Conservation (phyloP, 2,888 invertebrate genomes). For the Cheilosia grossa region DNA sequence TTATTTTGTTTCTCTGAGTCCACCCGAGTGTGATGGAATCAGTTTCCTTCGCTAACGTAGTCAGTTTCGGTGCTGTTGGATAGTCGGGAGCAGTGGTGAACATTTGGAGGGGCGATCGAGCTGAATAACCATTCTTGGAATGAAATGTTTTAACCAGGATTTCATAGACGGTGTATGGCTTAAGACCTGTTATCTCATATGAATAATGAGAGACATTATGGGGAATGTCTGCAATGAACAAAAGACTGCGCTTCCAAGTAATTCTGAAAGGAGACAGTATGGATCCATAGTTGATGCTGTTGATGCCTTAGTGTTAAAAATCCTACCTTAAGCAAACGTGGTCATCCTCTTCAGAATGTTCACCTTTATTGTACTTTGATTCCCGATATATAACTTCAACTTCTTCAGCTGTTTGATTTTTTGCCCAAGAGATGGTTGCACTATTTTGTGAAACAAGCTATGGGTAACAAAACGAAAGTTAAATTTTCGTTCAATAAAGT, state of each 20-base stretch:
- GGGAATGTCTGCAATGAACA: conserved; percentile 76
- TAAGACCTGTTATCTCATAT: conserved; percentile 83
- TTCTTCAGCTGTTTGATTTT: conserved; percentile 77
- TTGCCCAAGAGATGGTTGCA: conserved; percentile 78
- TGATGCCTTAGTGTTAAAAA: not conserved
- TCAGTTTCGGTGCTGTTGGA: conserved; percentile 82
- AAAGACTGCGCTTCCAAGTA: conserved; percentile 79
- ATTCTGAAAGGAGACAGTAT: conserved; percentile 73
- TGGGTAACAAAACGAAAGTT: conserved; percentile 73
- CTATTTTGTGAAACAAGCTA: conserved; percentile 77
- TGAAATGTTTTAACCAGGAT: conserved; percentile 89
- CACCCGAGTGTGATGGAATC: conserved; percentile 84
- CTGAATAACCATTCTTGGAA: conserved; percentile 80
- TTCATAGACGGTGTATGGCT: conserved; percentile 89
- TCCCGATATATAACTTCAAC: conserved; percentile 79
- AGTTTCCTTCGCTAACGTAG: conserved; percentile 79
- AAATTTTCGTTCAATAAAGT: too few species aligned
- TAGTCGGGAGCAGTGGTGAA: conserved; percentile 85
- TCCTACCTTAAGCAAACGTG: conserved; percentile 76
- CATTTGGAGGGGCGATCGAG: conserved; percentile 83
- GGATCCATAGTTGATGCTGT: not conserved
- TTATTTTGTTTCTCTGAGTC: conserved; percentile 80
- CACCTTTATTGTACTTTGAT: conserved; percentile 41
- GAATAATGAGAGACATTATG: conserved; percentile 77
- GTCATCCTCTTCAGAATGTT: conserved; percentile 78